Evolutionary conservation across 1,140 invertebrate genomes (phyloP).

Genomic region (Nymphalis io): DNA sequence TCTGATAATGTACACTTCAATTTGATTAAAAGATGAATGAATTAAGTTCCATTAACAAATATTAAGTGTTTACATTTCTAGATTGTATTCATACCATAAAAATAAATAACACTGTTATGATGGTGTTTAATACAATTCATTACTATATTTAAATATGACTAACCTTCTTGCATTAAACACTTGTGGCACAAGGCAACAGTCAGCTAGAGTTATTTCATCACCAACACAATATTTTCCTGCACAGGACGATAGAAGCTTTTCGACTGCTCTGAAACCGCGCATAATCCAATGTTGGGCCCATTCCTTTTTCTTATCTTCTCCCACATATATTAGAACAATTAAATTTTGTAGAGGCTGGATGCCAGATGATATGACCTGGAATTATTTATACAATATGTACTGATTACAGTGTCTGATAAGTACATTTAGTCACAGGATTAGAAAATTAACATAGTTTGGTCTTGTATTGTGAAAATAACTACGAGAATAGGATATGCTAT

Average conservation of each 20-base stretch:
- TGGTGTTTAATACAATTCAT: no score
- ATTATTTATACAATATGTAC: constrained; percentile 49
- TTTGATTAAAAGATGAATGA: no score
- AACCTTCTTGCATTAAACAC: constrained; percentile 93
- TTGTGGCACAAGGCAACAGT: constrained; percentile 97
- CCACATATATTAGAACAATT: constrained; percentile 91
- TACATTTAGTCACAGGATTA: no score
- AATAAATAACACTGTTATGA: not conserved
- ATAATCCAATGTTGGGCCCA: constrained; percentile 97
- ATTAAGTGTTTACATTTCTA: no score
- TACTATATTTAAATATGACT: not conserved
- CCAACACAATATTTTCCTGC: constrained; percentile 97
- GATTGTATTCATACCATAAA: not conserved
- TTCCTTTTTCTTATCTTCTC: constrained; percentile 92
- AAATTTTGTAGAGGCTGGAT: constrained; percentile 98
- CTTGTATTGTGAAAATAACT: no score
- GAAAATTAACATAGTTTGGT: no score
- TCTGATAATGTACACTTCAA: no score
- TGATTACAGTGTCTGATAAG: no score
- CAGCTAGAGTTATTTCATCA: constrained; percentile 95
- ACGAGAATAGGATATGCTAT: no score
- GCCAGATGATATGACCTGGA: constrained; percentile 93
- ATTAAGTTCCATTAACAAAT: no score
- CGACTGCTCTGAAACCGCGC: constrained; percentile 93
- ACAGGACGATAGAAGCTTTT: constrained; percentile 90